Base-by-base conservation (phyloP, 2,113 vertebrate genomes). In the Zosterops lateralis region DNA sequence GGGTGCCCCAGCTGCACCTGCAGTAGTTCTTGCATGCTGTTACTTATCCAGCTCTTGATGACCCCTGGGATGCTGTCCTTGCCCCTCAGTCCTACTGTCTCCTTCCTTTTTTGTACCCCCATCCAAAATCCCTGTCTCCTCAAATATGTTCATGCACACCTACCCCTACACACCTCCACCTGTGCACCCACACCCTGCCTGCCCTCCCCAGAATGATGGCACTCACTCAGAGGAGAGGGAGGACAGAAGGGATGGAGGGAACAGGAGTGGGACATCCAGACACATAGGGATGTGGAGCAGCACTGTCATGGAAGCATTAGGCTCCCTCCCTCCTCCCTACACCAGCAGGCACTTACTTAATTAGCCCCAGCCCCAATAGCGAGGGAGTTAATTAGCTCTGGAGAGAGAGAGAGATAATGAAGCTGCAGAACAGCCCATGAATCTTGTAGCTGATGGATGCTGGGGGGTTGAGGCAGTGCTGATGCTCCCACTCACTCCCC, bases 341-440 rank as follows among this genome's bases (percentile, higher is more conserved):
- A 82, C 22, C 66, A 57, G 92, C 62, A 79, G 45, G 58, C n/a
- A 36, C 75, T 91, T 60, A 66, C 74, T 94, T 94, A 93, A 96
- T 94, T 96, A 96, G 95, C 58, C 67, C 58, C 2, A 0, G 90
- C 67, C 84, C 90, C 92, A 92, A 62, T 62, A 79, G 93, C 3
- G 24, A 85, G 93, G 26, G 84, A 93, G 91, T 96, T 98, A 97
- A 98, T 97, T 97, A 98, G 96, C 94, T 97, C 89, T 87, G 94
- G 92, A 95, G 90, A 97, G 76, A 95, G 90, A 97, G 76, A 88
- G 92, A 97, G 95, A 97, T 97, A 97, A 97, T 96, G 96, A 97
- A 96, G 84, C 76, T 1, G 26, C 11, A 24, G 74, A 84, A 75
- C 22, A 65, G 92, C 74, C 71, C 91, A 95, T 96, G 95, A 86